Evolutionary conservation across 2,113 vertebrate genomes (phyloP), one percentile per base, ranked within the genome.

Genomic region (Oncorhynchus tshawytscha): DNA sequence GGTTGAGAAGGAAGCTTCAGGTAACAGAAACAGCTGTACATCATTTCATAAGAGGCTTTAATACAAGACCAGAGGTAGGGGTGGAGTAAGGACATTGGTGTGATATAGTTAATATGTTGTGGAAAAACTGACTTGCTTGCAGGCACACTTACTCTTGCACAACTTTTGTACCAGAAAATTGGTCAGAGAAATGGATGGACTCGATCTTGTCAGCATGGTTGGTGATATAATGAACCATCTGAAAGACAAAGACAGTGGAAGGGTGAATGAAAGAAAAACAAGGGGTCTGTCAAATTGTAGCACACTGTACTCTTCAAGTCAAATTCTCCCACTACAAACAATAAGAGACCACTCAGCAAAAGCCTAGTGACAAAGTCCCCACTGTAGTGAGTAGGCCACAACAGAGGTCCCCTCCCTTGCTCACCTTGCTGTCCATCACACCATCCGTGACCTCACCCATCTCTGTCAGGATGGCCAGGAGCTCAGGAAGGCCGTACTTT

Each of bases 91-190:
- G n/a, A n/a, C 59, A n/a, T 22, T n/a, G 1, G 2, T 22, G n/a
- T 13, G 22, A 34, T 1, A 4, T 1, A 62, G 51, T 72, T 22
- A 20, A 62, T 8, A 62, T 62, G 2, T 3, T 62, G 3, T 3
- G 54, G 57, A 4, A 64, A 54, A 72, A 72, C 4, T 57, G 31
- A 4, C 1, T 1, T 9, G 1, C 13, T 27, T 6, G 8, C 73
- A 18, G 0, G 12, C 73, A 64, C 87, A 94, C 96, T 25, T 94
- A 99, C 98, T 99, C 98, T 97, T 99, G 98, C 96, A 99, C 97
- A 96, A 99, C 92, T 95, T 99, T 99, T 95, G 97, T 96, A 96
- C 98, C 98, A 92, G 98, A 99, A 93, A 99, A 99, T 94, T 99
- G 98, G 95, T 99, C 98, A 92, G 98, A 99, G 90, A 99, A 98